Conservation (phyloP, 2,797 vertebrate species). For the Danionella dracula region DNA sequence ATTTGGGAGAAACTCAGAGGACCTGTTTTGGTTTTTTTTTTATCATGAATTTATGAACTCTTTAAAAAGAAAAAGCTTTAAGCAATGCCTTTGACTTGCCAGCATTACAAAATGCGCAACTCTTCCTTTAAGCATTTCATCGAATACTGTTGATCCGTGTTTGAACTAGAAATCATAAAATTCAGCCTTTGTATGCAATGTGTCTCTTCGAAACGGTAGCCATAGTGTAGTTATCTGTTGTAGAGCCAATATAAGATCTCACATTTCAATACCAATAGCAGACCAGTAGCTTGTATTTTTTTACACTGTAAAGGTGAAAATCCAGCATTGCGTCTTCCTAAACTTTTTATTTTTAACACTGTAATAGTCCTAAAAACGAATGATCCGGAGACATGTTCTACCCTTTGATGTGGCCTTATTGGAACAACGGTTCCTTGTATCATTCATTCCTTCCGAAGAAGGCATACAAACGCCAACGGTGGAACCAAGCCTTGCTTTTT, state of each 20-base stretch:
- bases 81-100: slow-evolving; percentile 99
- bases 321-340: slow-evolving; percentile 28
- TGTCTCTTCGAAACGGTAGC: slow-evolving; percentile 59
- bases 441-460: slow-evolving; percentile 42
- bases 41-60: slow-evolving; percentile 91
- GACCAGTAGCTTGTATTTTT: slow-evolving; percentile 46
- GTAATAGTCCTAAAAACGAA: slow-evolving; percentile 11
- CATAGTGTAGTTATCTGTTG: slow-evolving; percentile 61
- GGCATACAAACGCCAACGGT: slow-evolving; percentile 13
- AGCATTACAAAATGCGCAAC: slow-evolving; percentile 86
- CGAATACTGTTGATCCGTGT: slow-evolving; percentile 13
- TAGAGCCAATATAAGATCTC: slow-evolving; percentile 56
- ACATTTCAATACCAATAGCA: slow-evolving; percentile 55
- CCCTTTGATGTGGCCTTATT: slow-evolving; percentile 76
- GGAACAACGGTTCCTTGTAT: slow-evolving; percentile 51
- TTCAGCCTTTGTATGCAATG: slow-evolving; percentile 48
- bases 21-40: slow-evolving; percentile 89
- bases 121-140: slow-evolving; percentile 47
- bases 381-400: slow-evolving; percentile 52
- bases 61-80: slow-evolving; percentile 93
- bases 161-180: slow-evolving; percentile 27
- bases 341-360: slow-evolving; percentile 25
- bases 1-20: slow-evolving; percentile 87
- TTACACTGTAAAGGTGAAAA: neutral
- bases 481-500: slow-evolving; percentile 33